Evolutionary conservation across 2,888 invertebrate genomes (phyloP), one percentile per base, ranked within the genome.

Genomic region (Tiphia femorata): DNA sequence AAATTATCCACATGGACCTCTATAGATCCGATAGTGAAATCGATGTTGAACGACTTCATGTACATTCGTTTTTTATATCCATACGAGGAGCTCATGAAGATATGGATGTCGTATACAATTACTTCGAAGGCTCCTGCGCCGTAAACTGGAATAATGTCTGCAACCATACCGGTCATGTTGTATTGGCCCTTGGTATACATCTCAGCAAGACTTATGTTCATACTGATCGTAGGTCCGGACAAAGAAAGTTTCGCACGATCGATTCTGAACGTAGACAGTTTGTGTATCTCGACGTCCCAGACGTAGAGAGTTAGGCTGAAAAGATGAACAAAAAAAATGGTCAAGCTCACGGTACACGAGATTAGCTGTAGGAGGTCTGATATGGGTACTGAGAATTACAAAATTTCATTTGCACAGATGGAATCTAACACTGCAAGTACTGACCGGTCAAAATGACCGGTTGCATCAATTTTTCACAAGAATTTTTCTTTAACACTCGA

Each of bases 51-150:
- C 40, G 70, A 77, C 49, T 77, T 78, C 71, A 81, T 63, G 54
- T 81, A 81, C 72, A 81, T 68, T 43, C 80, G 76, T 10, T 73
- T 62, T 0, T 74, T 77, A 42, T 72, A 81, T 1, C 80, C 80
- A 1, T 81, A 59, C 3, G 78, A 69, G 10, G 75, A 75, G 53
- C 75, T 75, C 16, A 79, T 70, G 55, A 77, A 79, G 37, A 76
- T 25, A 8, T 64, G 67, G 49, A 78, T 72, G 35, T 73, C 72
- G 41, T 72, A 68, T 14, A 76, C 53, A 23, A 65, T 58, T 0
- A 73, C 72, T 3, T 62, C 43, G 57, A 81, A 79, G 8, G 72
- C 65, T 0, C 81, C 81, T 20, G 59, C 54, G 2, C 80, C 79
- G 33, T 48, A 58, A 10, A 81, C 47, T 0, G 62, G 53, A 42